Evolutionary conservation across 2,113 vertebrate genomes (phyloP).

Genomic region (Microtus pennsylvanicus): DNA sequence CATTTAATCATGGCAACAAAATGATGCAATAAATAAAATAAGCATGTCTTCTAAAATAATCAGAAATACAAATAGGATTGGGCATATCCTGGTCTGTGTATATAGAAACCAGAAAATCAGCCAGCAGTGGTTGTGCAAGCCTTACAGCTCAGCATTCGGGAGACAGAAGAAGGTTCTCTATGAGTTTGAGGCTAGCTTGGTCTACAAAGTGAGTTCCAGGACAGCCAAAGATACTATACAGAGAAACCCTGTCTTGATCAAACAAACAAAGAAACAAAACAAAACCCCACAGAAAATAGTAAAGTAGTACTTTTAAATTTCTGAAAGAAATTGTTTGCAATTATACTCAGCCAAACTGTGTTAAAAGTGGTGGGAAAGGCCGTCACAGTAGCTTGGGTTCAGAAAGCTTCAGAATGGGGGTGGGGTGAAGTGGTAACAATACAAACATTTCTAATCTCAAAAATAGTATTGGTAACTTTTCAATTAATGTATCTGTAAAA

Average conservation of each 20-base stretch:
- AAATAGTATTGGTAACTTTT: slow-evolving; percentile 84
- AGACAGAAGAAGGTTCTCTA: not conserved
- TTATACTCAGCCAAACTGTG: not conserved
- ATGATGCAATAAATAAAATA: not conserved
- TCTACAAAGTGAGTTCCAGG: not conserved
- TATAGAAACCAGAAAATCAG: not conserved
- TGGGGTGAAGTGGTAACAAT: not conserved
- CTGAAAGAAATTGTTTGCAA: slow-evolving; percentile 33
- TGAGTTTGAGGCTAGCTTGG: not conserved
- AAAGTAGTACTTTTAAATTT: slow-evolving; percentile 15
- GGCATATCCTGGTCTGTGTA: not conserved
- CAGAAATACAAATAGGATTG: not conserved
- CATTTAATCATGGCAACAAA: not conserved
- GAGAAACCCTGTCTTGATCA: not conserved
- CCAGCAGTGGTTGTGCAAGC: not conserved
- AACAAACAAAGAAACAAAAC: too few species aligned
- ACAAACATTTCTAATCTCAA: slow-evolving; percentile 54
- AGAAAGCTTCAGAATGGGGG: not conserved
- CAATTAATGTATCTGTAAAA: slow-evolving; percentile 90
- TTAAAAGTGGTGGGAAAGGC: slow-evolving; percentile 30
- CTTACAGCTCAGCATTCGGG: not conserved
- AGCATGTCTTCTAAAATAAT: not conserved
- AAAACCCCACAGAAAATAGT: not conserved
- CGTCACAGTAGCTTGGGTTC: not conserved
- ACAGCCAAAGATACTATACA: not conserved